Evolutionary conservation across 2,888 invertebrate species (phyloP).

Genomic region (Tipula unca): DNA sequence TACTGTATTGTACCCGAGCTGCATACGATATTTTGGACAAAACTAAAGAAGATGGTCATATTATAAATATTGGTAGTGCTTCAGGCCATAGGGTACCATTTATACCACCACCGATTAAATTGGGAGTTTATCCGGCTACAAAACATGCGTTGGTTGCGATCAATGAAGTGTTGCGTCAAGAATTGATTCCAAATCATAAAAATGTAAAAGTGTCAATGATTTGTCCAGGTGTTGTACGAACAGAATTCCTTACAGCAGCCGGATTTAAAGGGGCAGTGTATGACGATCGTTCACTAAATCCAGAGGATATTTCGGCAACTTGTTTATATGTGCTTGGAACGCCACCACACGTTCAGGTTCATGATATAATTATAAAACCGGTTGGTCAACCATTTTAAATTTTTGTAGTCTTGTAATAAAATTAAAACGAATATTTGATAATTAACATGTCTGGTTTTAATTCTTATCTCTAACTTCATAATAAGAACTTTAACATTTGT

Average conservation of each 20-base stretch:
- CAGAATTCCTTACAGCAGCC: not conserved
- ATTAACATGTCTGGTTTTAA: too few relatives aligned
- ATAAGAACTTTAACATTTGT: too few relatives aligned
- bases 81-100: slow-evolving; percentile 30
- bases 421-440: too few relatives aligned
- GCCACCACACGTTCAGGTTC: slow-evolving; percentile 30
- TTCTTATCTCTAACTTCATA: too few relatives aligned
- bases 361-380: slow-evolving; percentile 10
- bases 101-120: not conserved
- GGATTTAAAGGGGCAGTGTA: not conserved
- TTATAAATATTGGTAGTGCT: slow-evolving; percentile 43
- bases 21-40: slow-evolving; percentile 45
- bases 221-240: slow-evolving; percentile 1
- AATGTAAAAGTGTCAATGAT: not conserved
- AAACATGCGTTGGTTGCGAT: slow-evolving; percentile 25
- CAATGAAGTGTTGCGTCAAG: slow-evolving; percentile 26
- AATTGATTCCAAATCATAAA: slow-evolving; percentile 24
- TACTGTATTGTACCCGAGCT: slow-evolving; percentile 40
- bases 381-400: not conserved
- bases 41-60: slow-evolving; percentile 39
- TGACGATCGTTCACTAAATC: slow-evolving; percentile 18
- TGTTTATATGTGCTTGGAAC: slow-evolving; percentile 32
- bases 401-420: too few relatives aligned
- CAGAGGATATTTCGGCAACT: slow-evolving; percentile 30
- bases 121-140: not conserved